These are phyloP conservation scores for Octopus bimaculoides DNA, from an alignment of 1,140 invertebrate species.

Conservation along the genomic window DNA sequence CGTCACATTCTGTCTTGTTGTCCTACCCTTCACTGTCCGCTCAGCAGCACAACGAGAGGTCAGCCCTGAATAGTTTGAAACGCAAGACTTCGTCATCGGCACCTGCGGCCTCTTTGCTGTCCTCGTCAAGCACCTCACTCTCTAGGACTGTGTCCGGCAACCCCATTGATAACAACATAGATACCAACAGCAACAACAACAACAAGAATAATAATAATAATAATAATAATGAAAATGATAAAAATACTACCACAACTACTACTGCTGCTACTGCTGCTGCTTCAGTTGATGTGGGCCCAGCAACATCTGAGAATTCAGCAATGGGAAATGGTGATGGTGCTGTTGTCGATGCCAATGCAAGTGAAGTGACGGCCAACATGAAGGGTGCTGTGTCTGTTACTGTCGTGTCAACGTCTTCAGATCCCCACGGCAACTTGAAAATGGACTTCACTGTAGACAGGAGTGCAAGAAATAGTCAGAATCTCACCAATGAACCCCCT, in stretches of 20 bases:
- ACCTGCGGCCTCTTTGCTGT: background rate
- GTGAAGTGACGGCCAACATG: background rate
- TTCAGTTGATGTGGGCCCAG: background rate
- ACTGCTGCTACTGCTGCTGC: background rate
- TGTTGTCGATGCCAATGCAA: background rate
- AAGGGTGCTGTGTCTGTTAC: background rate
- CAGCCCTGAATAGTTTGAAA: no score
- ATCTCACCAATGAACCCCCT: conserved; percentile 1
- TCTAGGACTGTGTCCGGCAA: background rate
- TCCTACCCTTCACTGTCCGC: no score
- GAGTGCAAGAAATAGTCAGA: background rate
- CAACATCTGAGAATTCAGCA: background rate
- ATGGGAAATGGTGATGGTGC: background rate
- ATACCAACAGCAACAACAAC: background rate
- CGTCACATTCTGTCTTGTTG: no score
- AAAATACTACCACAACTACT: background rate
- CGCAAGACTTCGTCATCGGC: background rate
- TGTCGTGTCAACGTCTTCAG: background rate
- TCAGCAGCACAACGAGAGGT: no score
- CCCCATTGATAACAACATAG: background rate
- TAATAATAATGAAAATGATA: no score
- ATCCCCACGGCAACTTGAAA: background rate
- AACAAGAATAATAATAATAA: no score
- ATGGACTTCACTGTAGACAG: background rate
- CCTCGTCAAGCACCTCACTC: background rate